A percentile compares a stretch with the other conserved stretches of the same genome.
Evolutionary conservation across 1,140 invertebrate genomes (phyloP).

Genomic region (Heliconius melpomene): DNA sequence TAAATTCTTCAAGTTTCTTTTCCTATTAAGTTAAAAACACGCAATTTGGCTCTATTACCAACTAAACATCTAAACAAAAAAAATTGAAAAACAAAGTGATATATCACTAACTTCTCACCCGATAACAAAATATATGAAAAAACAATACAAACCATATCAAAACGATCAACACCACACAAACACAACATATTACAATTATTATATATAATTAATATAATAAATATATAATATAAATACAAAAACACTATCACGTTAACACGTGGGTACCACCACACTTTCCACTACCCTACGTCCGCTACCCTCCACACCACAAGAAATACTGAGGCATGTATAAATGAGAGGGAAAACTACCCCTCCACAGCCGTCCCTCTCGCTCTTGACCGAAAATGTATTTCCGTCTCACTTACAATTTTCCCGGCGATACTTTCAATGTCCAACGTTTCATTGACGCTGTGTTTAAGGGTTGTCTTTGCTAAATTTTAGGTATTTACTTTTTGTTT

Average conservation of each 20-base stretch:
- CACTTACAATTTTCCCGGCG: conserved; percentile 54
- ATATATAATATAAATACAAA: neutral
- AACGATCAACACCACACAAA: neutral
- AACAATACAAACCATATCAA: neutral
- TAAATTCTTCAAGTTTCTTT: neutral
- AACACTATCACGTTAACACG: conserved; percentile 18
- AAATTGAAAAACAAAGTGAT: neutral
- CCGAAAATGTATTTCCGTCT: conserved; percentile 42
- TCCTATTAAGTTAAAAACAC: too few relatives aligned
- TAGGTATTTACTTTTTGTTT: neutral
- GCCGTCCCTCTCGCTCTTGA: conserved; percentile 36
- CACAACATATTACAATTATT: conserved; percentile 16
- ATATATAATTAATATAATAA: neutral
- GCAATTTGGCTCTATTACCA: too few relatives aligned
- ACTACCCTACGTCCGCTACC: conserved; percentile 41
- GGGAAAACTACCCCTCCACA: conserved; percentile 60
- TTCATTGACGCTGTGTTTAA: conserved; percentile 66
- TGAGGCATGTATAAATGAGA: conserved; percentile 59
- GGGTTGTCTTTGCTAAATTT: conserved; percentile 46
- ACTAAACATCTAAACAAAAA: neutral
- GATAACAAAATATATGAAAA: too few relatives aligned
- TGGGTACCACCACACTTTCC: conserved; percentile 21
- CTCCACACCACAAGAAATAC: conserved; percentile 43
- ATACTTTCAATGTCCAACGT: conserved; percentile 60
- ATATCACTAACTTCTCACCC: neutral